Base-by-base conservation (phyloP, 2,113 vertebrate species). In the Spea bombifrons region DNA sequence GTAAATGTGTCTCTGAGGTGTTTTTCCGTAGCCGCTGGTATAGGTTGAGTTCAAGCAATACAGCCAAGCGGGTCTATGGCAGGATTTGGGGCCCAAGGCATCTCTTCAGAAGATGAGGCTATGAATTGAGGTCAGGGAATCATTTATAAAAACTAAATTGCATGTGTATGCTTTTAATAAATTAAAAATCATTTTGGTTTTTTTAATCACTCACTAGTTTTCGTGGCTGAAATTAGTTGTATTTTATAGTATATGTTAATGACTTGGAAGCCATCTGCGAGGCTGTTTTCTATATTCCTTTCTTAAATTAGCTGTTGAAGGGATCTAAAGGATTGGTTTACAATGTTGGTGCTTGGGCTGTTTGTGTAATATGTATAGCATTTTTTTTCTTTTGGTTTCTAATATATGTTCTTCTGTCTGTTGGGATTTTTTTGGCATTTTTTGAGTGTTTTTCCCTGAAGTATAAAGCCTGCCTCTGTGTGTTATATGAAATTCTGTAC, bases 101-200 rank as follows among this genome's bases (percentile, higher is more conserved):
- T 50, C 67, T 30, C 5, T 71, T 71, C 49, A 49, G 78, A 80
- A 61, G 73, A 50, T 68, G 7, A 59, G 72, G 52, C 64, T 67
- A 68, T 50, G 53, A 68, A 80, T 44, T 43, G 78, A 80, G 78
- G 78, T 74, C 71, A 57, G 78, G 71, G 71, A 57, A 67, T 44
- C 9, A 61, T 77, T 43, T n/a, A 64, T 45, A 67, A 6, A 48
- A n/a, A 71, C 1, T 53, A 17, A 43, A 53, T 17, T 71, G 69
- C 52, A 73, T 73, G 43, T 64, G 49, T 61, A 10, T 53, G 4
- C 65, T 8, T 30, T 30, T 30, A 30, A 30, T 30, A 30, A 30
- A 30, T 30, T 30, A 8, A 30, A 66, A 43, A 30, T 50, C 63
- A 46, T 13, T 13, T 59, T 59, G 55, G n/a, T n/a, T 59, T 13